Evolutionary conservation across 2,797 vertebrate species (phyloP), one percentile per base, ranked within the genome.

Genomic region (Selene dorsalis): DNA sequence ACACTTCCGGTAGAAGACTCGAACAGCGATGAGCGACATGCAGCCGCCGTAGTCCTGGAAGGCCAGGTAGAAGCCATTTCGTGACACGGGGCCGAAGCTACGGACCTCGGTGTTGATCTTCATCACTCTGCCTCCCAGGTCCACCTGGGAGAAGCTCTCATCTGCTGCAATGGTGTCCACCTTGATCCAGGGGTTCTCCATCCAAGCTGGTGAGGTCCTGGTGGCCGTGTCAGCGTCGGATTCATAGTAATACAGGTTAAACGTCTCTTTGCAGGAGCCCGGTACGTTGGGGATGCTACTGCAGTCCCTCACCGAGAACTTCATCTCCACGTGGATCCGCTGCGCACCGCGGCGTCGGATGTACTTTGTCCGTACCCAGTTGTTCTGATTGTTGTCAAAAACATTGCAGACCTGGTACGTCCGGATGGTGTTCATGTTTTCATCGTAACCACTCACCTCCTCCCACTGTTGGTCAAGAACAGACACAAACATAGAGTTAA

Each of bases 371-470:
- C 98, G 95, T 16, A 99, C 96, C 98, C 98, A 99, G 94, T 99
- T 99, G 93, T 99, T 99, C 90, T 99, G 98, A 92, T 96, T 99
- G 84, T 96, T 95, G 63, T 98, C 96, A 6, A 99, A 99, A 78
- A 99, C 98, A 9, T 99, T 99, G 94, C 98, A 99, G 41, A 99
- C 98, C 92, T 99, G 98, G 92, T 99, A 99, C 3, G 98, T 99
- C 86, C 98, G 95, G 83, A 99, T 99, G 0, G 98, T 99, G 94
- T 99, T 99, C 98, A 99, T 99, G 95, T 98, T 97, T 93, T 99
- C 98, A 0, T 99, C 97, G 2, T 99, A 99, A 20, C 98, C 98
- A 0, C 98, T 99, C 93, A 99, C 98, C 91, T 99, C 98, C 93
- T 99, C 98, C 98, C 98, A 99, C 98, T 99, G 96, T 0, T 24